A percentile compares a stretch with the other conserved stretches of the same genome.
Evolutionary conservation across 2,888 invertebrate species (phyloP).

Genomic region (Rhagophthalmus giganteus): DNA sequence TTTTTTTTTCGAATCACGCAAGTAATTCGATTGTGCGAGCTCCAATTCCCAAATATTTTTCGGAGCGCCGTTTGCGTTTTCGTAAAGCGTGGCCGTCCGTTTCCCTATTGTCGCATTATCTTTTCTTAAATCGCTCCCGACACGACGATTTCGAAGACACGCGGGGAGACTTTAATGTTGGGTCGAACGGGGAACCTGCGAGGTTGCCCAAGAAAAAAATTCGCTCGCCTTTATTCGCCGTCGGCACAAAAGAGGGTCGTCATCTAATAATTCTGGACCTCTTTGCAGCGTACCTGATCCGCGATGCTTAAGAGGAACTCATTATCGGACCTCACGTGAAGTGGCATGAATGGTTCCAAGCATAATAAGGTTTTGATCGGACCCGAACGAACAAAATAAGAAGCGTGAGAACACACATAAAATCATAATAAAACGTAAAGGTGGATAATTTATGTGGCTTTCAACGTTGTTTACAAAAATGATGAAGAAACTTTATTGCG

Average conservation of each 20-base stretch:
- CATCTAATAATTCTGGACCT: conserved; percentile 3
- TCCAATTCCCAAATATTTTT: background rate
- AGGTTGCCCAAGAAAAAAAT: background rate
- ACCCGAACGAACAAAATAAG: conserved; percentile 5
- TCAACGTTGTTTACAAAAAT: background rate
- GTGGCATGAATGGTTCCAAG: conserved; percentile 19
- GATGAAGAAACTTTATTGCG: no score
- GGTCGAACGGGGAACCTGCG: conserved; percentile 5
- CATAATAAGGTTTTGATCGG: conserved; percentile 20
- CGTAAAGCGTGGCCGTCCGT: no score
- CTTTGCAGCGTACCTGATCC: conserved; percentile 15
- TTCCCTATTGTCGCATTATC: no score
- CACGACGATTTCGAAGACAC: background rate
- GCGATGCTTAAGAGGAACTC: conserved; percentile 8
- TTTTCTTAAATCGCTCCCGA: no score
- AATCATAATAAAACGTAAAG: background rate
- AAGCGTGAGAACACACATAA: conserved; percentile 22
- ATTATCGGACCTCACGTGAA: conserved; percentile 25
- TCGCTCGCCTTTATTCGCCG: no score
- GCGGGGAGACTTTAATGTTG: conserved; percentile 12
- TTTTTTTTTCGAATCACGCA: no score
- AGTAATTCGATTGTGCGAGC: no score
- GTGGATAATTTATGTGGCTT: background rate
- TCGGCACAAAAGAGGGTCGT: background rate
- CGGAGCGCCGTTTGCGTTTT: no score